Base-by-base conservation (phyloP, 2,888 invertebrate species). In the Chrysodeixis includens region DNA sequence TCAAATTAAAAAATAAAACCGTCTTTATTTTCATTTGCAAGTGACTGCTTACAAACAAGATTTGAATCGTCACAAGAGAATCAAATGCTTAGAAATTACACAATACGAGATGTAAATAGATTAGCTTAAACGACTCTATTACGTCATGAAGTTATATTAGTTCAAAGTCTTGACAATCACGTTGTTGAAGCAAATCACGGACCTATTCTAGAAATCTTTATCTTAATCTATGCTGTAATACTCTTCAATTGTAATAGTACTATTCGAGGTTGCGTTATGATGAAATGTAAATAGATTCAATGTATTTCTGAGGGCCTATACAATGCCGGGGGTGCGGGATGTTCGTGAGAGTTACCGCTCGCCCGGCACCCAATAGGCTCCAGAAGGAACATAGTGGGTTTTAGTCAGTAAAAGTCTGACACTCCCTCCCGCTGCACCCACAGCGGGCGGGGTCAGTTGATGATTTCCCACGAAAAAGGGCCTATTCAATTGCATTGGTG, bases 41-140 rank as follows among this genome's bases (percentile, higher is more conserved):
- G n/a, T n/a, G 40, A 40, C n/a, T 5, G 3, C 40, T 40, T 35
- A 14, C 35, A 4, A 9, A 14, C 14, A 35, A 35, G 1, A 35
- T 14, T 14, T 35, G 32, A 12, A n/a, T 5, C 14, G 6, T n/a
- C 40, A n/a, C 4, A n/a, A 40, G n/a, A 40, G n/a, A 40, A 40
- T 40, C 40, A n/a, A n/a, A 40, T 40, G 7, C n/a, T n/a, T n/a
- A n/a, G n/a, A n/a, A 40, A 40, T 40, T n/a, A 3, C 7, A n/a
- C 40, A n/a, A 40, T 40, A n/a, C n/a, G 14, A 40, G 40, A 40
- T 40, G n/a, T 40, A n/a, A 26, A 40, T 40, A 40, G n/a, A 40
- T 40, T n/a, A 40, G 40, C n/a, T 7, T 14, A 40, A 40, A 40
- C 40, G 40, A 40, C 40, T 40, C 40, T n/a, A 40, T 40, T n/a